These are phyloP conservation scores for Daubentonia madagascariensis DNA, from an alignment of 2,113 vertebrate species.

Conservation along the genomic window DNA sequence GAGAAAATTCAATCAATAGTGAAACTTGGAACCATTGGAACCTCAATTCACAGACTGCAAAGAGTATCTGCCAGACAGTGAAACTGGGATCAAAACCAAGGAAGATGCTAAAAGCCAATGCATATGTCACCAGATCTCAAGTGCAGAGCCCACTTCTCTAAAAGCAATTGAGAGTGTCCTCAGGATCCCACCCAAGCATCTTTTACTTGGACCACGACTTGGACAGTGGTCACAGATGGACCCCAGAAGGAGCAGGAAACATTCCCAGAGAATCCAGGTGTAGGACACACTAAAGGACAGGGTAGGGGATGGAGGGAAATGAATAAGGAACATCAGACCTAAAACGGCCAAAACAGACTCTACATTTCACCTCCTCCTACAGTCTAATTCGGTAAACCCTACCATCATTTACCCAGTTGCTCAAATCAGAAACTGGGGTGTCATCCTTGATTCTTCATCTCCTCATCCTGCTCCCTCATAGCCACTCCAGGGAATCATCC, in stretches of 20 bases:
- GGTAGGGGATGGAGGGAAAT: background rate
- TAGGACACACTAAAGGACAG: background rate
- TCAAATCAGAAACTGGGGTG: background rate
- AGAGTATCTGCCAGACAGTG: background rate
- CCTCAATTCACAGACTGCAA: background rate
- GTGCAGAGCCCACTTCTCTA: background rate
- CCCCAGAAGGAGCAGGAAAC: background rate
- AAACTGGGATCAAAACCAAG: background rate
- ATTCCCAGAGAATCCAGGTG: background rate
- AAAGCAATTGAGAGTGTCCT: background rate
- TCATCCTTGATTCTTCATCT: background rate
- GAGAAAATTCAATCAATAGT: background rate
- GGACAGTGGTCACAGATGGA: background rate
- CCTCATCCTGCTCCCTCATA: background rate
- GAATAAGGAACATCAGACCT: background rate
- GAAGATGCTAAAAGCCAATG: background rate
- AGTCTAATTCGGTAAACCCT: background rate
- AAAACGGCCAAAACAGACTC: background rate
- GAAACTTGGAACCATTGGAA: background rate
- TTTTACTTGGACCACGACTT: background rate
- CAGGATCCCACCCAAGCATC: background rate
- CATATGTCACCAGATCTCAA: background rate
- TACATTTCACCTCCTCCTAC: background rate
- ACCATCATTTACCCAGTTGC: fast-evolving
- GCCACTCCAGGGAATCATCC: no score